phyloP scores from a whole-genome alignment of 2,888 invertebrate genomes.

The Dryomyza anilis region DNA sequence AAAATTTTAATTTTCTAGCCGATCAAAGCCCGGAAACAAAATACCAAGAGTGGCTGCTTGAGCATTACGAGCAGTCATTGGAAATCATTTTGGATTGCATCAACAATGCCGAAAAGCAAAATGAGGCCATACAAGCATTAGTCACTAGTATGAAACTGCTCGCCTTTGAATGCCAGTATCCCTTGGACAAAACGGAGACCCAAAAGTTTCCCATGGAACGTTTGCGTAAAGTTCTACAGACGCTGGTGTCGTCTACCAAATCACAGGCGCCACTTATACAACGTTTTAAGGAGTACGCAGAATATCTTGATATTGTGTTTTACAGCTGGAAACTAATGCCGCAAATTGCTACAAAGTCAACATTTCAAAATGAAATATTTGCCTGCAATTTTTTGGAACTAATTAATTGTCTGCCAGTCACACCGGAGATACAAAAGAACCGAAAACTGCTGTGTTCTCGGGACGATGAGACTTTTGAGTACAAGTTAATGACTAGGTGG shows the following conservation, averaged over 20 bases:
- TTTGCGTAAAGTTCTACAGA: conserved; percentile 70
- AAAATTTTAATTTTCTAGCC: conserved; percentile 47
- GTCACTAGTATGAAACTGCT: conserved; percentile 76
- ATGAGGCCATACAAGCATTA: conserved; percentile 68
- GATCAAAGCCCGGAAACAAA: conserved; percentile 68
- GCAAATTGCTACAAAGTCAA: conserved; percentile 65
- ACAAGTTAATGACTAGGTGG: conserved; percentile 63
- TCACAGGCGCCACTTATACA: conserved; percentile 68
- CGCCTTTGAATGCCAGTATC: conserved; percentile 73
- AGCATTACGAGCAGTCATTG: conserved; percentile 72
- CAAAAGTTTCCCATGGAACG: conserved; percentile 71
- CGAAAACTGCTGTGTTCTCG: conserved; percentile 60
- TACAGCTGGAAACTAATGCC: conserved; percentile 71
- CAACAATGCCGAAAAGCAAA: conserved; percentile 63
- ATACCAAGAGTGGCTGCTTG: conserved; percentile 72
- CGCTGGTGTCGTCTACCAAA: conserved; percentile 68
- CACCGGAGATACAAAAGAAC: conserved; percentile 46
- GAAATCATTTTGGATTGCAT: conserved; percentile 67
- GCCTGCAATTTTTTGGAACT: conserved; percentile 71
- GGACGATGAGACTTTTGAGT: conserved; percentile 64
- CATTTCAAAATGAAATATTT: conserved; percentile 63
- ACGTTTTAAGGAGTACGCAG: conserved; percentile 76
- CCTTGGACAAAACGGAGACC: conserved; percentile 62
- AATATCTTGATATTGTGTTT: conserved; percentile 77
- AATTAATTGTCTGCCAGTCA: conserved; percentile 65